Conservation (phyloP, 2,797 vertebrate genomes). For the Pelochelys cantorii region DNA sequence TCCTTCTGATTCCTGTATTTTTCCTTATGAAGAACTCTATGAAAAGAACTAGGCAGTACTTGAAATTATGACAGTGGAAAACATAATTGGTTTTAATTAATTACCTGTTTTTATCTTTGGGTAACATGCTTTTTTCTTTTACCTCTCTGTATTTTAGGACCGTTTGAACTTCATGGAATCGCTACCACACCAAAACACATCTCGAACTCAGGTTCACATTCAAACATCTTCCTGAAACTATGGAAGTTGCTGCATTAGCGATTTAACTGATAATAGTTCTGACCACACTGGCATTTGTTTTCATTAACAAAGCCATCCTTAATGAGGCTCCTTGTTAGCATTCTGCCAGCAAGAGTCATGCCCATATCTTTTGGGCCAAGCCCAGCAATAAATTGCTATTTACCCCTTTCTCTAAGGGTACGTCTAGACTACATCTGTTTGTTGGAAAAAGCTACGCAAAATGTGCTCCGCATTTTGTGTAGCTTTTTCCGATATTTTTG, state of each 20-base stretch:
- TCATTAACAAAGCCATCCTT: slow-evolving; percentile 52
- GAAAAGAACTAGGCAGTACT: not conserved
- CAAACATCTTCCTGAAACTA: not conserved
- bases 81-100: not conserved
- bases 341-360: slow-evolving; percentile 10
- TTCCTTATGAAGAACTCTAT: not conserved
- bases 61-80: not conserved
- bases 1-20: slow-evolving; percentile 16
- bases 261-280: slow-evolving; percentile 13
- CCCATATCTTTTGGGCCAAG: not conserved
- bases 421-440: too few relatives aligned
- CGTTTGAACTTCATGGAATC: not conserved
- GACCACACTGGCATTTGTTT: slow-evolving; percentile 43
- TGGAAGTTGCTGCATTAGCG: not conserved
- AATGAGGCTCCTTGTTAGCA: slow-evolving; percentile 14
- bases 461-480: too few relatives aligned
- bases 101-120: not conserved
- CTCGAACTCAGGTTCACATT: not conserved
- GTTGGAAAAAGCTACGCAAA: too few relatives aligned
- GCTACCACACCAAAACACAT: not conserved
- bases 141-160: slow-evolving; percentile 9
- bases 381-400: not conserved
- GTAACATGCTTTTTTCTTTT: not conserved
- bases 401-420: not conserved
- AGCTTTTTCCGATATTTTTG: too few relatives aligned